Evolutionary conservation across 2,113 vertebrate genomes (phyloP).

Genomic region (Trinectes maculatus): DNA sequence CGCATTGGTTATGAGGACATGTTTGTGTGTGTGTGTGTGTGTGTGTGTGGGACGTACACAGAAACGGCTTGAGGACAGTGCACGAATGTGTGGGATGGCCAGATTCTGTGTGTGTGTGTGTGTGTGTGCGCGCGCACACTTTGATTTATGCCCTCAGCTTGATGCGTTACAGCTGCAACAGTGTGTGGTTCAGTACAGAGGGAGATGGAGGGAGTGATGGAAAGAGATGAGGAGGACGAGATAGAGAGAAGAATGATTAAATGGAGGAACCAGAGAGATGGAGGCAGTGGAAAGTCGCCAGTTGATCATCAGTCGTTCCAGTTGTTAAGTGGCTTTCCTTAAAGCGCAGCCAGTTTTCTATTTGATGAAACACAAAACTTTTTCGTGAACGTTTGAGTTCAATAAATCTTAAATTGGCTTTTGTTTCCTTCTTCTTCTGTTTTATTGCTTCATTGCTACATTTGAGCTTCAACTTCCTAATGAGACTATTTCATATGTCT

Average conservation of each 20-base stretch:
- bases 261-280: slow-evolving; percentile 32
- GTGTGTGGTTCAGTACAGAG: slow-evolving; percentile 60
- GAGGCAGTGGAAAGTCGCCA: slow-evolving; percentile 17
- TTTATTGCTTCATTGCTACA: too few relatives aligned
- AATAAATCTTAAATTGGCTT: too few relatives aligned
- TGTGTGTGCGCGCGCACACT: slow-evolving; percentile 22
- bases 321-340: too few relatives aligned
- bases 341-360: too few relatives aligned
- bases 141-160: slow-evolving; percentile 68
- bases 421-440: too few relatives aligned
- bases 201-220: slow-evolving; percentile 21
- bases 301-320: not conserved
- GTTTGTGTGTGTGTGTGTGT: slow-evolving; percentile 36
- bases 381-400: too few relatives aligned
- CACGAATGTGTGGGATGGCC: slow-evolving; percentile 64
- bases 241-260: slow-evolving; percentile 27
- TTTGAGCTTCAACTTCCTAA: too few relatives aligned
- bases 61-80: slow-evolving; percentile 63
- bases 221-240: slow-evolving; percentile 19
- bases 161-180: slow-evolving; percentile 63
- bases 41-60: slow-evolving; percentile 35
- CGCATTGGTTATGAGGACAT: slow-evolving; percentile 62
- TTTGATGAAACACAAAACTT: too few relatives aligned
- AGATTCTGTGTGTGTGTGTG: slow-evolving; percentile 18
- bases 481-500: too few relatives aligned